Conservation (phyloP, 2,797 vertebrate genomes). For the Apogon talboti region DNA sequence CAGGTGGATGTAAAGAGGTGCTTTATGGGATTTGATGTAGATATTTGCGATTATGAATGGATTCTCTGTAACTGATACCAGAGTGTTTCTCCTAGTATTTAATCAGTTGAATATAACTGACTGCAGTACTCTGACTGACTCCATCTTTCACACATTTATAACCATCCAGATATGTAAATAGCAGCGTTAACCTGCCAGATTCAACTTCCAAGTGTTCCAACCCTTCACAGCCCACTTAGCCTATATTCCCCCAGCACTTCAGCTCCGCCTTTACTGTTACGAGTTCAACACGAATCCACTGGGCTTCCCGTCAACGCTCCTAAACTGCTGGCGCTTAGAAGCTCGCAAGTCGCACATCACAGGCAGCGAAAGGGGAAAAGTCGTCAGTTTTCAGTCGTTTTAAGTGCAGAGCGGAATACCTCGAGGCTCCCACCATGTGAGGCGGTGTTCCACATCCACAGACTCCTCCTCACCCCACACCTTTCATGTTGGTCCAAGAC, state of each 20-base stretch:
- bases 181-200: constrained; percentile 46
- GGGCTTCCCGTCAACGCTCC: constrained; percentile 55
- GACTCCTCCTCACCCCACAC: constrained; percentile 28
- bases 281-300: constrained; percentile 48
- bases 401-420: constrained; percentile 61
- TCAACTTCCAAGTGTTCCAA: constrained; percentile 47
- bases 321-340: constrained; percentile 57
- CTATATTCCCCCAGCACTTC: constrained; percentile 52
- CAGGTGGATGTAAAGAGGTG: too few relatives aligned
- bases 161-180: constrained; percentile 59
- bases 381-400: constrained; percentile 57
- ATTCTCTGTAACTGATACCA: too few relatives aligned
- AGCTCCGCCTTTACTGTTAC: constrained; percentile 54
- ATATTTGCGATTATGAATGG: too few relatives aligned
- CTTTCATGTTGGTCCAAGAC: constrained; percentile 63
- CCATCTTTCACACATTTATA: constrained; percentile 39
- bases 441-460: constrained; percentile 46
- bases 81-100: too few relatives aligned
- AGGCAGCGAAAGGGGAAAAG: constrained; percentile 53
- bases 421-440: constrained; percentile 59
- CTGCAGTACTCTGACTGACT: constrained; percentile 27
- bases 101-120: too few relatives aligned
- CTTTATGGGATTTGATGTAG: too few relatives aligned
- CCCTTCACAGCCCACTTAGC: constrained; percentile 64
- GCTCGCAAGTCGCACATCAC: constrained; percentile 61